Base-by-base conservation (phyloP, 2,797 vertebrate species). In the Geotrypetes seraphini region DNA sequence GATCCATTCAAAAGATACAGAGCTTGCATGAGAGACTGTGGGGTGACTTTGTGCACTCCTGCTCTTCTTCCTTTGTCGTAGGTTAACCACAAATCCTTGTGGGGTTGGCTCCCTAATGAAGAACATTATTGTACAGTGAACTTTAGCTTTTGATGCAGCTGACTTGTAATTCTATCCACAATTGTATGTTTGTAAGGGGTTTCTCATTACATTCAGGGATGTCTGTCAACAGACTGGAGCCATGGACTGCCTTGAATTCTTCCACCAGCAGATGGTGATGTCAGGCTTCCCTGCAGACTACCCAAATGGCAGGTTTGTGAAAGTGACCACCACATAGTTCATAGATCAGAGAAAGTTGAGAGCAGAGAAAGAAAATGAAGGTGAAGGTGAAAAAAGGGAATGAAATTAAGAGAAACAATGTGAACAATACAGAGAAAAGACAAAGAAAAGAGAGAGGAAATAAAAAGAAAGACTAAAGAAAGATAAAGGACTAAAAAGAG, bases 81-180 rank as follows among this genome's bases (percentile, higher is more conserved):
- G 25, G 11, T 10, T 12, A 2, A 16, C 13, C 1, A 12, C 1
- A 28, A 41, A 33, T 43, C 39, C 39, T 51, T 47, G 47, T 43
- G 44, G 44, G n/a, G 30, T 39, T 14, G 0, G 0, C 4, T 50
- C 30, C 28, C 42, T 20, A 31, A 42, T 2, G 0, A 14, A 11
- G 35, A 45, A 18, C 2, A 0, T 23, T 49, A 8, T 5, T 32
- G 43, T 5, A 15, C 35, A 25, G 30, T 22, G 7, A 21, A 1
- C 3, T 19, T 47, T 20, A 2, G 19, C 45, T 23, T n/a, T n/a
- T n/a, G n/a, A n/a, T n/a, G n/a, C 28, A 36, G 17, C 28, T 26
- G 28, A 35, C 48, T n/a, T 60, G 45, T 55, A 3, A 16, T 30
- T 17, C 12, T 38, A 5, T 45, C 42, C 13, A 22, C 16, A 9